Conservation (phyloP, 2,113 vertebrate genomes). For the Formicarius rufipectus region DNA sequence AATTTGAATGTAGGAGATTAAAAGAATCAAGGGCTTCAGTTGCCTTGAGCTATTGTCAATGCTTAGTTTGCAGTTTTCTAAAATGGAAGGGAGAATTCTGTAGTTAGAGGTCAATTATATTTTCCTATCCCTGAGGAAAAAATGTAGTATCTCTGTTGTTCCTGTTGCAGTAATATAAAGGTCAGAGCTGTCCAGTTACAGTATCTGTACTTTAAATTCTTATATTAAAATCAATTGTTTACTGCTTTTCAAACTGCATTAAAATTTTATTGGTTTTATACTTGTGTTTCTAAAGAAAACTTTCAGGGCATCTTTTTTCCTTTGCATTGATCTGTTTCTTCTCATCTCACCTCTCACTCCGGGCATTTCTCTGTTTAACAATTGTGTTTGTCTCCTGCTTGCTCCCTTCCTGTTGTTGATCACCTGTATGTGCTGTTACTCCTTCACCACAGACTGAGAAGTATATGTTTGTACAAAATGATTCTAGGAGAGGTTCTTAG, state of each 20-base stretch:
- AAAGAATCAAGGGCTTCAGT: conserved; percentile 34
- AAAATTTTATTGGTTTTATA: background rate
- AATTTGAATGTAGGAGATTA: background rate
- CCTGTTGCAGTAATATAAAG: background rate
- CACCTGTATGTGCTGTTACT: background rate
- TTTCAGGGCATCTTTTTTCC: background rate
- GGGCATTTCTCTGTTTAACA: background rate
- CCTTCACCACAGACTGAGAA: background rate
- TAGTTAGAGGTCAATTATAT: conserved; percentile 37
- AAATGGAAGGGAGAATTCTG: conserved; percentile 12
- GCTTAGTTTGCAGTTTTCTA: conserved; percentile 45
- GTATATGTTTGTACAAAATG: background rate
- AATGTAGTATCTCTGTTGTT: background rate
- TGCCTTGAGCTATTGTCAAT: conserved; percentile 60
- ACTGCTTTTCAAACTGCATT: background rate
- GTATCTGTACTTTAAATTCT: background rate
- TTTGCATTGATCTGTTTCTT: background rate
- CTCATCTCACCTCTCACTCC: background rate
- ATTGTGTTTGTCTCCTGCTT: background rate
- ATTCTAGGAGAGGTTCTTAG: background rate
- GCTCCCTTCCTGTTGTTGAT: background rate
- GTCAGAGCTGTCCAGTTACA: background rate
- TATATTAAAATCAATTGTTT: background rate
- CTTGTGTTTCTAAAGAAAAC: background rate
- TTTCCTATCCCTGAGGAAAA: conserved; percentile 53